phyloP scores from a whole-genome alignment of 2,797 vertebrate species.

The Chromis chromis region DNA sequence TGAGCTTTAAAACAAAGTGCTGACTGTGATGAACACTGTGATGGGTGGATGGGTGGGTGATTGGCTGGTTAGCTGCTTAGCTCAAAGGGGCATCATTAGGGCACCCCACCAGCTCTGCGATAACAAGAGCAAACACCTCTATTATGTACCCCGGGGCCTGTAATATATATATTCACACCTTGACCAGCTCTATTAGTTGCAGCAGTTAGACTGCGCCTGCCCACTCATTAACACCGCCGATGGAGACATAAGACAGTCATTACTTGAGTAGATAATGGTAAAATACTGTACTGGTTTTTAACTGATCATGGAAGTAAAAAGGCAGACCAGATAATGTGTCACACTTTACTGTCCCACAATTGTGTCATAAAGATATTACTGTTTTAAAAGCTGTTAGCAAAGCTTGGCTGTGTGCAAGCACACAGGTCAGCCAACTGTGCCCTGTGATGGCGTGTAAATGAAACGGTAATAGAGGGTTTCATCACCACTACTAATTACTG shows the following conservation, averaged over 20 bases:
- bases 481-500: constrained; percentile 75
- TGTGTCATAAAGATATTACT: constrained; percentile 50
- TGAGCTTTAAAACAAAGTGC: constrained; percentile 39
- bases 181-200: constrained; percentile 58
- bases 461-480: constrained; percentile 75
- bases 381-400: constrained; percentile 58
- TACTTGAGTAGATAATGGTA: constrained; percentile 30
- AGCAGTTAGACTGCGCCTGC: constrained; percentile 37
- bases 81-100: constrained; percentile 43
- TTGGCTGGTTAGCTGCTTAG: constrained; percentile 6
- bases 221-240: constrained; percentile 63
- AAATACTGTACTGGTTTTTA: constrained; percentile 49
- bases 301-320: constrained; percentile 46
- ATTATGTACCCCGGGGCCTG: constrained; percentile 38
- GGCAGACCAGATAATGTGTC: constrained; percentile 27
- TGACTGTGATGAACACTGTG: not conserved
- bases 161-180: constrained; percentile 62
- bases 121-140: constrained; percentile 64
- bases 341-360: constrained; percentile 24
- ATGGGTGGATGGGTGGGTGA: constrained; percentile 10
- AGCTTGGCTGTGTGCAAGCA: constrained; percentile 28
- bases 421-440: constrained; percentile 61
- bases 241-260: constrained; percentile 50
- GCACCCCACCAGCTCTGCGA: constrained; percentile 47
- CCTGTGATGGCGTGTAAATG: constrained; percentile 63